Evolutionary conservation across 2,113 vertebrate genomes (phyloP), one percentile per base, ranked within the genome.

Genomic region (Corythornis madagascariensis): DNA sequence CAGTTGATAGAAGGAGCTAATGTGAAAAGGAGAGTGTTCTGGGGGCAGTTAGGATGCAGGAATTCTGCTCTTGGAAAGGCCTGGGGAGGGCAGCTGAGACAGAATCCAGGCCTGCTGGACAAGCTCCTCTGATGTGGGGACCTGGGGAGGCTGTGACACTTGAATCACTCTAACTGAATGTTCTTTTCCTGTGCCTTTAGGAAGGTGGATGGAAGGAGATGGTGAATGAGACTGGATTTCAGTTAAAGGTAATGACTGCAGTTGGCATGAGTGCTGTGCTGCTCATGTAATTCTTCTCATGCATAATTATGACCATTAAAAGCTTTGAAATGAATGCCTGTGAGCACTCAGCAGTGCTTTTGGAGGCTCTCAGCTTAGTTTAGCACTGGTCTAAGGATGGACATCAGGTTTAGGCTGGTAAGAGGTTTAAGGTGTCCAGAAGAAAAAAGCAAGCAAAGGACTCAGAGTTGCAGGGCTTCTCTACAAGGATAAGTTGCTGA

Each of bases 121-220:
- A 74, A 66, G 16, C 9, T 47, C 3, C 42, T 69, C 48, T 78
- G 10, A 14, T 2, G 19, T 0, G 56, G 40, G 18, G 48, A 28
- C 18, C 48, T 76, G 57, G 0, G 69, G 59, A 88, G 78, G 15
- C 59, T 82, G 38, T 33, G 42, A 11, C 25, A 47, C 25, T 28
- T 67, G 42, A 66, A 10, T 83, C 31, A 16, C 16, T 61, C 59
- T 82, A 95, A 96, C 79, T 83, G 48, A 91, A 87, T 17, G 6
- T 96, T 95, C 78, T 93, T 88, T 94, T 76, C 70, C 33, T 96
- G 43, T 89, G 15, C 96, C 91, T 96, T 94, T 97, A 99, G 99
- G 99, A 99, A 96, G 95, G 97, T 67, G 98, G 98, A 91, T 99
- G 99, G 99, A 99, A 99, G 91, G 99, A 99, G 88, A 97, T 97